Conservation (phyloP, 2,888 invertebrate species). For the Strigamia maritima region DNA sequence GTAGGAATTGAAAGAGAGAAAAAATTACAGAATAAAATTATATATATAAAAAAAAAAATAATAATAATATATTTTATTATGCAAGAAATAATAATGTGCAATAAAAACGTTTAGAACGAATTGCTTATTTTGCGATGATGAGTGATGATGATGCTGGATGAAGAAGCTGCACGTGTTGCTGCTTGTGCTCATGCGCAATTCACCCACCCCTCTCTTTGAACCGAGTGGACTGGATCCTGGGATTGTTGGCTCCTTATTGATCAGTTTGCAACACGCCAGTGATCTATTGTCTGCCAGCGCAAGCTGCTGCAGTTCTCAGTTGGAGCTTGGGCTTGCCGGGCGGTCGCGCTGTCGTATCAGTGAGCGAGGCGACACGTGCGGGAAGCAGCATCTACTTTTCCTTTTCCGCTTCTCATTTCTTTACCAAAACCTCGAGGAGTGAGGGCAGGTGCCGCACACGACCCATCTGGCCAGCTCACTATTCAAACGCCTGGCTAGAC, state of each 20-base stretch:
- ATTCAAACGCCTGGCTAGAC: constrained; percentile 19
- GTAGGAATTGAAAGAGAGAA: background rate
- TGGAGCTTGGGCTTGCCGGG: background rate
- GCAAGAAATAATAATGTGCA: background rate
- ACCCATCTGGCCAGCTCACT: constrained; percentile 10
- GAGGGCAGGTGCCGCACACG: constrained; percentile 8
- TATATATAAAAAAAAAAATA: no score
- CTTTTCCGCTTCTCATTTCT: constrained; percentile 12
- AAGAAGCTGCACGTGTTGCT: constrained; percentile 16
- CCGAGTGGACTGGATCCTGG: constrained; percentile 18
- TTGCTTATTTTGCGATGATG: background rate
- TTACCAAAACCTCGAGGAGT: background rate
- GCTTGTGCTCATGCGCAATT: background rate
- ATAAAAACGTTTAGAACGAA: background rate
- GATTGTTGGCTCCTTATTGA: constrained; percentile 32
- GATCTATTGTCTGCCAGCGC: constrained; percentile 37
- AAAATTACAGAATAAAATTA: no score
- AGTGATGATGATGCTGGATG: constrained; percentile 13
- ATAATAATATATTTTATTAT: no score
- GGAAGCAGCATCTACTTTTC: constrained; percentile 18
- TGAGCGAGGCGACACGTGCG: constrained; percentile 14
- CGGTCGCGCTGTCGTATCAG: constrained; percentile 12
- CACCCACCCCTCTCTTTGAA: background rate
- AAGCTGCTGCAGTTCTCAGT: constrained; percentile 36
- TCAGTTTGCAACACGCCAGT: constrained; percentile 29